phyloP scores from a whole-genome alignment of 2,797 vertebrate species.

The Onychomys torridus region DNA sequence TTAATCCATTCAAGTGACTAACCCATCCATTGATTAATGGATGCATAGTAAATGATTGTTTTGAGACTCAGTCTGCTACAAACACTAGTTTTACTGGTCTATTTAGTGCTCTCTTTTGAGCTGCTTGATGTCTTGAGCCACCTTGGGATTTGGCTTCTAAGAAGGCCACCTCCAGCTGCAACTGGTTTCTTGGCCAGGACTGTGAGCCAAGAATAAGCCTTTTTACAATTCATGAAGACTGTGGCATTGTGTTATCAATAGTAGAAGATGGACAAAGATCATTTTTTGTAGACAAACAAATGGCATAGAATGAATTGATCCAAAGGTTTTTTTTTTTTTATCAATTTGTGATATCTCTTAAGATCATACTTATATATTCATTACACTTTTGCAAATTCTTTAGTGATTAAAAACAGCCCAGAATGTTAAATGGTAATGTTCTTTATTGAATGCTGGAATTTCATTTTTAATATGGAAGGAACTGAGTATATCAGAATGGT shows the following conservation, averaged over 20 bases:
- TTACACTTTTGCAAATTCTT: neutral
- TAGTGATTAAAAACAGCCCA: neutral
- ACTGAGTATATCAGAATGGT: slow-evolving; percentile 17
- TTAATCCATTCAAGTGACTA: neutral
- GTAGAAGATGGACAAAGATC: neutral
- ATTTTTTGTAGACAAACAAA: neutral
- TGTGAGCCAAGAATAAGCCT: neutral
- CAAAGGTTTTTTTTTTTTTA: neutral
- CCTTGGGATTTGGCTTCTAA: neutral
- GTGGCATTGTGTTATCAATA: neutral
- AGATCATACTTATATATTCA: neutral
- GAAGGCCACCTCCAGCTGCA: neutral
- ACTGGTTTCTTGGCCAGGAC: neutral
- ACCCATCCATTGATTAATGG: neutral
- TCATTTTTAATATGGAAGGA: neutral
- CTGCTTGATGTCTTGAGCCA: neutral
- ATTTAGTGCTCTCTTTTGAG: neutral
- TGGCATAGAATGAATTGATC: neutral
- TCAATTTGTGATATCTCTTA: neutral
- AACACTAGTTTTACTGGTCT: neutral
- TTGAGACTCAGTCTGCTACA: neutral
- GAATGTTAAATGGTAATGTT: slow-evolving; percentile 27
- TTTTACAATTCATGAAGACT: neutral
- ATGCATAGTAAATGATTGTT: neutral
- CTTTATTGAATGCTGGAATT: slow-evolving; percentile 34